Evolutionary conservation across 2,888 invertebrate genomes (phyloP).

Genomic region (Drosophila conformis): DNA sequence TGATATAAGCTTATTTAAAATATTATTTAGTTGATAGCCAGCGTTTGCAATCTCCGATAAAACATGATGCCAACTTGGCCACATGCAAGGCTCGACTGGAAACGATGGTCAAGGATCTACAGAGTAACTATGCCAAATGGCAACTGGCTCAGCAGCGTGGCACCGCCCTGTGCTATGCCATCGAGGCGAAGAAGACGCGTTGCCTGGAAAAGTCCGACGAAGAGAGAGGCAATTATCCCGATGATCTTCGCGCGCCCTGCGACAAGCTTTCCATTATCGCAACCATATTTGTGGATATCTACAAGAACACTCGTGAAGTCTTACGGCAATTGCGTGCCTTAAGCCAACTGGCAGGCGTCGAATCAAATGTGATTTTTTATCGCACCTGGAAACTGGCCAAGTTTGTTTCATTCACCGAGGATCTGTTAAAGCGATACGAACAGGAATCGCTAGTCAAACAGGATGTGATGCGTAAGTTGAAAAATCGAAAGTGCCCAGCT

Average conservation of each 20-base stretch:
- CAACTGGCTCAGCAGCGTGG: conserved; percentile 82
- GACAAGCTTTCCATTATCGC: conserved; percentile 80
- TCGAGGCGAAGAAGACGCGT: conserved; percentile 81
- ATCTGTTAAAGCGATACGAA: conserved; percentile 68
- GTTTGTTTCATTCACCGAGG: conserved; percentile 70
- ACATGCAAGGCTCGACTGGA: conserved; percentile 72
- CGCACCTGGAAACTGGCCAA: conserved; percentile 81
- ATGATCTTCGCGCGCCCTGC: conserved; percentile 69
- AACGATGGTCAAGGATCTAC: conserved; percentile 61
- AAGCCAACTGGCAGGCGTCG: conserved; percentile 63
- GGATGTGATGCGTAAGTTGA: conserved; percentile 75
- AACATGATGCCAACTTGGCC: conserved; percentile 62
- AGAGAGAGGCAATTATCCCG: conserved; percentile 61
- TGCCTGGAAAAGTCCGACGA: conserved; percentile 58
- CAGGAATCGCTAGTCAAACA: conserved; percentile 76
- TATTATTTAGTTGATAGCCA: conserved; percentile 70
- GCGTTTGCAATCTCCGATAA: conserved; percentile 42
- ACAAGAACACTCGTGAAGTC: conserved; percentile 63
- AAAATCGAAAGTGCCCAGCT: neutral
- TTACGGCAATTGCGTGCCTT: conserved; percentile 76
- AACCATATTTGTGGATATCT: conserved; percentile 79
- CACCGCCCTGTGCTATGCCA: conserved; percentile 75
- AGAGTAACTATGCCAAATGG: conserved; percentile 82
- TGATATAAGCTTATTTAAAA: neutral
- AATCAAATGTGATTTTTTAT: conserved; percentile 66